Evolutionary conservation across 1,140 invertebrate genomes (phyloP).

Genomic region (Zaprionus ghesquierei): DNA sequence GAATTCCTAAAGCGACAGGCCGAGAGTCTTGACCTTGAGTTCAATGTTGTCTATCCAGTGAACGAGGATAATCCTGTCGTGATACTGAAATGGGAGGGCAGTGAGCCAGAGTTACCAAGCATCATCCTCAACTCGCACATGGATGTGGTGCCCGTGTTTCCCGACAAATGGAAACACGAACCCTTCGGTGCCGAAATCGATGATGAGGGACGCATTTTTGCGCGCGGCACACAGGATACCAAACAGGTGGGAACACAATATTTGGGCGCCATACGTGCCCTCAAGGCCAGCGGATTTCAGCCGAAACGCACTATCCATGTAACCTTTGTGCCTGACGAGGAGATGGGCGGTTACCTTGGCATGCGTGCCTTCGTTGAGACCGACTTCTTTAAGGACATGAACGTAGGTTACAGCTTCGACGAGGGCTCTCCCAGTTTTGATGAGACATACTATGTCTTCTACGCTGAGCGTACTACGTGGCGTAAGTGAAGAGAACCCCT

Average conservation of each 20-base stretch:
- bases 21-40: constrained; percentile 12
- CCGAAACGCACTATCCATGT: constrained; percentile 88
- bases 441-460: constrained; percentile 88
- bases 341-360: constrained; percentile 93
- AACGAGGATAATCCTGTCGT: constrained; percentile 44
- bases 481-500: constrained; percentile 84
- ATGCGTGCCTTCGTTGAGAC: constrained; percentile 92
- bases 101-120: constrained; percentile 89
- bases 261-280: constrained; percentile 85
- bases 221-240: constrained; percentile 91
- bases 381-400: constrained; percentile 90
- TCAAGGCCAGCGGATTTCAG: constrained; percentile 85
- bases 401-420: constrained; percentile 94
- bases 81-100: constrained; percentile 90
- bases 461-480: constrained; percentile 90
- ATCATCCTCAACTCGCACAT: constrained; percentile 82
- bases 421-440: constrained; percentile 88
- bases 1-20: constrained; percentile 85
- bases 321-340: constrained; percentile 95
- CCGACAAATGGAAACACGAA: constrained; percentile 85
- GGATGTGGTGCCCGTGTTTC: constrained; percentile 92
- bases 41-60: constrained; percentile 21
- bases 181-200: constrained; percentile 90
- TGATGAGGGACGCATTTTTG: constrained; percentile 90
- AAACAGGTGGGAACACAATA: constrained; percentile 91